These are phyloP conservation scores for Cotesia typhae DNA, from an alignment of 1,140 invertebrate genomes.

Conservation along the genomic window DNA sequence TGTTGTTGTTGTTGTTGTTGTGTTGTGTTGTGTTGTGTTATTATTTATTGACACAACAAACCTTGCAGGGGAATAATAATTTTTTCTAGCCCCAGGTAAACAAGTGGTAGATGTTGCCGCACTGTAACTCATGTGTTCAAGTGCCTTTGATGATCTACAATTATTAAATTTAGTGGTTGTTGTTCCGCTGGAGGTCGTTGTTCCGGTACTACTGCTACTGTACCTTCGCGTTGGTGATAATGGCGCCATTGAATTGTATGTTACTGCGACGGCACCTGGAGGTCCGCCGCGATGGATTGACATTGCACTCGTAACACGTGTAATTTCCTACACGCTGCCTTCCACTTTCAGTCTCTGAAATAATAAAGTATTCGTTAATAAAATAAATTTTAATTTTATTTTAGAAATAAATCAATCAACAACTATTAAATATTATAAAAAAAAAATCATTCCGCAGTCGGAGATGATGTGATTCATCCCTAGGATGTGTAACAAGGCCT, in stretches of 20 bases:
- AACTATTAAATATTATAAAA: background rate
- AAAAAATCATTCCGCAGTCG: background rate
- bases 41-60: conserved; percentile 36
- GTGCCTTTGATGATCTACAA: conserved; percentile 43
- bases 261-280: conserved; percentile 59
- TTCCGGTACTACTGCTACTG: conserved; percentile 43
- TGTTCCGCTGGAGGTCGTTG: conserved; percentile 40
- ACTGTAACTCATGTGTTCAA: conserved; percentile 9
- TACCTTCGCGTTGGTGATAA: conserved; percentile 57
- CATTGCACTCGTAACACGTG: conserved; percentile 49
- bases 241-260: conserved; percentile 59
- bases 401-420: background rate
- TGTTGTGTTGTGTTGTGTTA: too few species aligned
- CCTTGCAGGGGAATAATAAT: conserved; percentile 50
- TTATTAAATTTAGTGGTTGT: conserved; percentile 44
- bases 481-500: too few species aligned
- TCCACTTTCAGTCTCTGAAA: conserved; percentile 26
- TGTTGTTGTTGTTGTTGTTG: too few species aligned
- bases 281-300: conserved; percentile 58
- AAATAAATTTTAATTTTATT: background rate
- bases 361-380: background rate
- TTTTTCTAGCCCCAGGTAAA: conserved; percentile 41
- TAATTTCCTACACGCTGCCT: conserved; percentile 20
- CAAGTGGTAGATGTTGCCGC: conserved; percentile 22
- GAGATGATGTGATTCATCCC: too few species aligned